Evolutionary conservation across 1,140 invertebrate species (phyloP), one percentile per base, ranked within the genome.

Genomic region (Tetramorium simillimum): DNA sequence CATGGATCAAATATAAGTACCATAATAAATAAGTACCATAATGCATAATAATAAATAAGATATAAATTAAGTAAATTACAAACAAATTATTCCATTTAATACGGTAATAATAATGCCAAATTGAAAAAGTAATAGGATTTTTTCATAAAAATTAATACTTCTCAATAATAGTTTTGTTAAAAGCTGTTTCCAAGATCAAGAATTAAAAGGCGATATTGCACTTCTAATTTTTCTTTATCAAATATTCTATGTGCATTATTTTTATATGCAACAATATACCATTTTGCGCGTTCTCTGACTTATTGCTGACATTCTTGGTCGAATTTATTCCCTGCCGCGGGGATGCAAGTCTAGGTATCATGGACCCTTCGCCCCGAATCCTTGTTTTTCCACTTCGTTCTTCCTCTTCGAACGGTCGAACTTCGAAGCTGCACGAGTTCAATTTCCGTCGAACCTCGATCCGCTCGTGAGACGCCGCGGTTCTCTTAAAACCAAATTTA

Each of bases 401-500:
- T 21, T 87, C 78, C 46, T 85, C 16, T 18, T 65, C 82, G 12
- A 72, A 28, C 6, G 67, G 33, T 58, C 40, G 60, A 37, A 88
- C 33, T 10, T 88, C 86, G 73, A 88, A 88, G 14, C 86, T 86
- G 37, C 82, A 88, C n/a, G 86, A 86, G 43, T 88, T 88, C 40
- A 87, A 58, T 51, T 87, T 87, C 21, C 43, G 80, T 51, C 28
- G 80, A 75, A 75, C 33, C 18, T 75, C 70, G 18, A 43, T 37
- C 0, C 46, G 80, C 4, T 82, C 80, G n/a, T 53, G 18, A 33
- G 40, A 37, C 18, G 37, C 12, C 18, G 67, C 53, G 28, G 6
- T 21, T 37, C 3, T 73, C 53, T 84, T 75, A 49, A 73, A 60
- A 21, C 40, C 80, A 28, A 75, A 73, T 73, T 75, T 84, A 49